Evolutionary conservation across 2,888 invertebrate genomes (phyloP).

Genomic region (Cantharis flavilabris): DNA sequence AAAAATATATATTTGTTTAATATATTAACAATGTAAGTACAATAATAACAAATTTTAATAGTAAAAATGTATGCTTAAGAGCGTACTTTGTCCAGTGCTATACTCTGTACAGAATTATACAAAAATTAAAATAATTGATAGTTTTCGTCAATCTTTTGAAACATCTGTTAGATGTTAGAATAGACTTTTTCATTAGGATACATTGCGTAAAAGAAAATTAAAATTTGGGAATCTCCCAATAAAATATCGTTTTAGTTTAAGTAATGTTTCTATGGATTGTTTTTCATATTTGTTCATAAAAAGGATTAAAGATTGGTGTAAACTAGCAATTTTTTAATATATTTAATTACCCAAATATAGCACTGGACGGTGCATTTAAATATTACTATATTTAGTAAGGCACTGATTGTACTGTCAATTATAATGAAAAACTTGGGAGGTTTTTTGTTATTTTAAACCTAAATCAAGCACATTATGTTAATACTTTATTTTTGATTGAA

Average conservation of each 20-base stretch:
- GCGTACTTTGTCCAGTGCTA: background rate
- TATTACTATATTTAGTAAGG: background rate
- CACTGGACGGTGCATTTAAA: background rate
- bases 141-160: background rate
- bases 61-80: background rate
- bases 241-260: background rate
- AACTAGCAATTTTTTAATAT: background rate
- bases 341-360: background rate
- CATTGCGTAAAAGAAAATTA: background rate
- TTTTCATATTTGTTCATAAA: background rate
- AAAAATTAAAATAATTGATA: background rate
- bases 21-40: background rate
- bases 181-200: background rate
- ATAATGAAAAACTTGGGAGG: background rate
- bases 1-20: background rate
- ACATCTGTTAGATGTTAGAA: background rate
- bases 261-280: background rate
- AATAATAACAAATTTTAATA: background rate
- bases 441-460: background rate
- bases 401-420: background rate
- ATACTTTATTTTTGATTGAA: background rate
- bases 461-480: background rate
- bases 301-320: background rate
- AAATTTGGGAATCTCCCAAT: background rate
- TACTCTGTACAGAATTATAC: background rate